These are phyloP conservation scores for Tachina lurida DNA, from an alignment of 2,888 invertebrate genomes.

Conservation along the genomic window DNA sequence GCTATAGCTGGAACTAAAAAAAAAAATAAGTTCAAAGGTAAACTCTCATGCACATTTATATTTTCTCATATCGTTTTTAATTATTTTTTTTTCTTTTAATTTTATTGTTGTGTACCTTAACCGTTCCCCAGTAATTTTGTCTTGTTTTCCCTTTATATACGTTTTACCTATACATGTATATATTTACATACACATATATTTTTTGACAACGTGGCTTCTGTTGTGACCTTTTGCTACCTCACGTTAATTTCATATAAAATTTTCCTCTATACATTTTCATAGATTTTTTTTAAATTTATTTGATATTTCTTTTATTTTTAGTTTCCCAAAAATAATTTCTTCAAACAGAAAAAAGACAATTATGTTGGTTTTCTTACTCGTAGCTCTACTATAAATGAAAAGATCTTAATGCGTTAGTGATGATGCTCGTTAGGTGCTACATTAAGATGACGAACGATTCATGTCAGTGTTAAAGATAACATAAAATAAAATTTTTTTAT, in stretches of 20 bases:
- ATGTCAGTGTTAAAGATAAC: too few relatives aligned
- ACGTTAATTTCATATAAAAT: conserved; percentile 68
- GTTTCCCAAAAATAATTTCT: conserved; percentile 37
- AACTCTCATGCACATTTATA: conserved; percentile 9
- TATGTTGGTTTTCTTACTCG: conserved; percentile 43
- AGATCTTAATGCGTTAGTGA: neutral
- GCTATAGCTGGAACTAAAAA: neutral
- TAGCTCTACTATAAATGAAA: neutral
- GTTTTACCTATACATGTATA: too few relatives aligned
- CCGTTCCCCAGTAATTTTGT: conserved; percentile 48
- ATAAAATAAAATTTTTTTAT: too few relatives aligned
- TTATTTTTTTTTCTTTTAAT: conserved; percentile 48
- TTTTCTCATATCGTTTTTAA: conserved; percentile 52
- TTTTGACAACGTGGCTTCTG: conserved; percentile 71
- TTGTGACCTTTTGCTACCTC: conserved; percentile 70
- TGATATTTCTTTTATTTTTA: neutral
- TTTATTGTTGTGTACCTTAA: conserved; percentile 50
- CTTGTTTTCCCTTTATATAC: neutral
- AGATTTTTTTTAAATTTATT: conserved; percentile 39
- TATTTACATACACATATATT: neutral
- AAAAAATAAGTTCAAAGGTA: neutral
- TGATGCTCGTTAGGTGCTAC: neutral
- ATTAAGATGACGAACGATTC: neutral
- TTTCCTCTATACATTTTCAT: conserved; percentile 39
- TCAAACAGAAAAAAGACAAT: conserved; percentile 25